These are phyloP conservation scores for Anolis sagrei DNA, from an alignment of 2,113 vertebrate species.

Conservation along the genomic window DNA sequence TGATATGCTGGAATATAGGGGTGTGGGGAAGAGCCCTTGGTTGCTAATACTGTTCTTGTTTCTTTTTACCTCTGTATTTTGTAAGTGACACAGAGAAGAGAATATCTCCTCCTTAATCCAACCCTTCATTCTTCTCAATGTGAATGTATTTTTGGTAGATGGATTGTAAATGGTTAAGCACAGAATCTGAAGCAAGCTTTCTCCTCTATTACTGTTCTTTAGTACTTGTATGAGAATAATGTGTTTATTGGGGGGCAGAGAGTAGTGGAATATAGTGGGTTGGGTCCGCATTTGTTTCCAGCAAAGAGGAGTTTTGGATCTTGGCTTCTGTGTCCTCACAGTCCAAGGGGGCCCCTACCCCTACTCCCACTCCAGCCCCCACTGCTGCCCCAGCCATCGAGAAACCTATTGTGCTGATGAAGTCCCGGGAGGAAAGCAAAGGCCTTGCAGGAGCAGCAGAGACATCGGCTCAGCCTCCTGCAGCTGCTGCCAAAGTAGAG, in stretches of 20 bases:
- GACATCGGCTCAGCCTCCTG: conserved; percentile 70
- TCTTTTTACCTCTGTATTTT: not conserved
- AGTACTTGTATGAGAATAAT: not conserved
- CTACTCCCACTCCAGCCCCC: conserved; percentile 53
- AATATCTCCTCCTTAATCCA: not conserved
- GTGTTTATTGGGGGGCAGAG: not conserved
- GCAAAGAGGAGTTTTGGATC: not conserved
- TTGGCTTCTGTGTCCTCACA: conserved; percentile 45
- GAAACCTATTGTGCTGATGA: conserved; percentile 93
- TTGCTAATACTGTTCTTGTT: not conserved
- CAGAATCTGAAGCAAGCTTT: not conserved
- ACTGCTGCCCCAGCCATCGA: conserved; percentile 78
- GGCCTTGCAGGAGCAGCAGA: conserved; percentile 69
- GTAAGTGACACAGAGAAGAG: not conserved
- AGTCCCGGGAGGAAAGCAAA: conserved; percentile 88
- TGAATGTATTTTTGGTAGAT: not conserved
- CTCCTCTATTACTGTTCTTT: no score
- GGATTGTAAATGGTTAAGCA: not conserved
- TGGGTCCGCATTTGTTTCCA: no score
- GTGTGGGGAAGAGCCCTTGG: no score
- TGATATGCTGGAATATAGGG: no score
- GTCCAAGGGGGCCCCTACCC: conserved; percentile 79
- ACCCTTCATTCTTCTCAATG: not conserved
- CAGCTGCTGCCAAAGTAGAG: conserved; percentile 82
- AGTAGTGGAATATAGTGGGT: not conserved